Base-by-base conservation (phyloP, 2,888 invertebrate genomes). In the Crossocerus cetratus region DNA sequence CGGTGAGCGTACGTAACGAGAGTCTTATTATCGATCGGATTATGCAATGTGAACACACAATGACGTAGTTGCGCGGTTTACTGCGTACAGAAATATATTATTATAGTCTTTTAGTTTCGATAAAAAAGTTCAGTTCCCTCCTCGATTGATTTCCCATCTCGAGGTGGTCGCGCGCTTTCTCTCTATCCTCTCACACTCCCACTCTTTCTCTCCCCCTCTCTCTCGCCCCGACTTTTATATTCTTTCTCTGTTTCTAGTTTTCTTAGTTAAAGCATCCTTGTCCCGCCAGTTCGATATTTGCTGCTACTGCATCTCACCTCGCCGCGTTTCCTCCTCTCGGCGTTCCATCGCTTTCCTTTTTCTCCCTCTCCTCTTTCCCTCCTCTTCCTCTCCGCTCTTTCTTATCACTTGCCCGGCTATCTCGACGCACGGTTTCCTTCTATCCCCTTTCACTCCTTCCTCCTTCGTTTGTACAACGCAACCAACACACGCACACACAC, bases 51-150 rank as follows among this genome's bases (percentile, higher is more conserved):
- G 89, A 90, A 90, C 89, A 88, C 89, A 89, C 89, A 89, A 89
- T 88, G 88, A 89, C 88, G 88, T 89, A 89, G 86, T 88, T 90
- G 87, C 87, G 87, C 87, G 88, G 77, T 82, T 32, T 32, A 90
- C 87, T 88, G 89, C 88, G 89, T 90, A 90, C 88, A 90, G 89
- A 90, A 88, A 89, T 89, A 89, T 87, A 87, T 87, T 87, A 87
- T 87, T 86, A 87, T 90, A 90, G 89, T 90, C 90, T 90, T 90
- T 90, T 87, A 89, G 89, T 90, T 90, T 89, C 89, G 87, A 89
- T 90, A 90, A 89, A 90, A 90, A 90, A 90, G 86, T 89, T 89
- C 90, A 90, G 90, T 90, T 80, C 82, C 89, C 90, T 86, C 89
- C 88, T 89, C 88, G 86, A 88, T 87, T 88, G 85, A 86, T 87